Evolutionary conservation across 1,140 invertebrate genomes (phyloP), one percentile per base, ranked within the genome.

Genomic region (Bombus breviceps): DNA sequence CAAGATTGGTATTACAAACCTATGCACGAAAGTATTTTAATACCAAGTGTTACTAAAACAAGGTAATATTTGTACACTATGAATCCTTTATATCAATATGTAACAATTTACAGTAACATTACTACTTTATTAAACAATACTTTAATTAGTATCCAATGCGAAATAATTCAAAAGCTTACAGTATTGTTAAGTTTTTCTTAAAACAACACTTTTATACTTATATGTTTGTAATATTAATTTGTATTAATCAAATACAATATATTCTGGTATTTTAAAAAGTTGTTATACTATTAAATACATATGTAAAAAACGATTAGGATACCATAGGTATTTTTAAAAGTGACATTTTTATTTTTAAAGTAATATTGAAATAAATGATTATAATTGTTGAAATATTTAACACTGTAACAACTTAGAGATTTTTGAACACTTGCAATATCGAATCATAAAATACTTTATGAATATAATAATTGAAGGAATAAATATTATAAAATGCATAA

Each of bases 11-110:
- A 80, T 80, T 64, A 34, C 34, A 72, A 72, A 72, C 39, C 68
- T 81, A 57, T 85, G 47, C 75, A 81, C 37, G 59, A 85, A 81
- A 57, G 22, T 85, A 85, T 85, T 85, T 81, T 85, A 68, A 81
- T 85, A 85, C 47, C 75, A 81, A 80, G 53, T 12, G 28, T 81
- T 68, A 68, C 6, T 68, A 57, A 59, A 74, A 57, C 34, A 53
- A 68, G 37, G 34, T 41, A 74, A 85, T 81, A 73, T 68, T 47
- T 79, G 22, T 72, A 73, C 6, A 53, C 39, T 85, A 39, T 59
- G 22, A 78, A 57, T 71, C 22, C n/a, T 66, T 10, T 62, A 62
- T 34, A 72, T 57, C 32, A 15, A 74, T 59, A 76, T 32, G 28
- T 59, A 59, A 32, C 12, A n/a, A 79, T 34, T 37, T 79, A 59